Evolutionary conservation across 1,140 invertebrate species (phyloP).

Genomic region (Aporrectodea caliginosa): DNA sequence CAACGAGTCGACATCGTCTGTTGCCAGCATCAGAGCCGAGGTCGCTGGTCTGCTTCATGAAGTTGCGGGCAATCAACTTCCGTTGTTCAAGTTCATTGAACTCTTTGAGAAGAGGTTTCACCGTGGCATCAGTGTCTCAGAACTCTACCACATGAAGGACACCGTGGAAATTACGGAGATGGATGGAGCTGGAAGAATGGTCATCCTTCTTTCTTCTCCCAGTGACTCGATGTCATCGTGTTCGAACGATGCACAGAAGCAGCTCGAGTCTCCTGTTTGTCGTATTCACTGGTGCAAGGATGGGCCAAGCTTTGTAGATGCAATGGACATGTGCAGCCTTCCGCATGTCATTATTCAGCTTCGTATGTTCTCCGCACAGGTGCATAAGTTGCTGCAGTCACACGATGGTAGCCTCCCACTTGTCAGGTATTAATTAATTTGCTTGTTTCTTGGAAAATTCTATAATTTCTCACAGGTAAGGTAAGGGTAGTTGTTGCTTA

Average conservation of each 20-base stretch:
- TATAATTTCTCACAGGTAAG: too few relatives aligned
- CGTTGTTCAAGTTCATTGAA: conserved; percentile 80
- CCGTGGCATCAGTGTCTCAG: conserved; percentile 72
- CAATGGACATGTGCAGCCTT: conserved; percentile 54
- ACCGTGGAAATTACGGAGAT: conserved; percentile 68
- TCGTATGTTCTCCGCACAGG: conserved; percentile 62
- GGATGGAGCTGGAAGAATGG: conserved; percentile 66
- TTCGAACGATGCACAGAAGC: conserved; percentile 37
- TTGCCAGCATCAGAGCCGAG: conserved; percentile 56
- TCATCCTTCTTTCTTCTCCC: conserved; percentile 51
- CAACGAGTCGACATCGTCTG: conserved; percentile 58
- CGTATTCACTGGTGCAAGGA: conserved; percentile 53
- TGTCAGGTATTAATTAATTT: conserved; percentile 60
- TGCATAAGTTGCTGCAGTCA: conserved; percentile 65
- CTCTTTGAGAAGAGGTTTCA: conserved; percentile 76
- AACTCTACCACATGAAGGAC: conserved; percentile 75
- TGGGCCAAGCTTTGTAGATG: conserved; percentile 42
- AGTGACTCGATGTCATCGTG: not conserved
- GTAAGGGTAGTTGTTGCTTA: too few relatives aligned
- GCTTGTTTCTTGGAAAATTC: too few relatives aligned
- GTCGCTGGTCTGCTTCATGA: conserved; percentile 63
- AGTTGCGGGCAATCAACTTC: conserved; percentile 71
- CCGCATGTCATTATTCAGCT: conserved; percentile 71
- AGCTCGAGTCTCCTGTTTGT: conserved; percentile 54
- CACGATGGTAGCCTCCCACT: conserved; percentile 70